Evolutionary conservation across 2,113 vertebrate genomes (phyloP), one percentile per base, ranked within the genome.

Genomic region (Ailurus styani): DNA sequence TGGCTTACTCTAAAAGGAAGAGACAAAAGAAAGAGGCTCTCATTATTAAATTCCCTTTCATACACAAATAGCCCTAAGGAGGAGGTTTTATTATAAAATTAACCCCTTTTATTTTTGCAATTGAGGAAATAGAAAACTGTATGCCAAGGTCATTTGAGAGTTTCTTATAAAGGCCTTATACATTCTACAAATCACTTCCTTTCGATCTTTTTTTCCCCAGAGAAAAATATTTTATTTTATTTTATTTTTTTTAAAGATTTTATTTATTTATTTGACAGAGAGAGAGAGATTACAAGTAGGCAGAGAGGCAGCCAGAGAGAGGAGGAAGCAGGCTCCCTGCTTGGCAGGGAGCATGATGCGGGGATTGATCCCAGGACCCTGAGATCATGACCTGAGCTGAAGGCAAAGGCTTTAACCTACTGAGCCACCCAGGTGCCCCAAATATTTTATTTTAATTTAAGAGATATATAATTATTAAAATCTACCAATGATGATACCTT

Each of bases 1-100:
- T 62, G 21, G 11, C 77, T 93, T 96, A 60, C 27, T 93, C 96
- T 96, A 78, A 97, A 78, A 88, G 50, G 94, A 97, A 98, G 87
- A 97, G 57, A 93, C 75, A 97, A 68, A 90, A 72, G 47, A 90
- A 82, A 84, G 18, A 45, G 0, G 3, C 18, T 34, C 18, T 73
- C 78, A 52, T 70, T 40, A 86, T 77, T 87, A 84, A 87, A 83
- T 23, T 37, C 66, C n/a, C 52, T 77, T 86, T 34, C 42, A 73
- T 79, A 82, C 87, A 96, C 75, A 45, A 34, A 75, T 34, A 62
- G 25, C 27, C 70, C 95, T 62, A 75, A 75, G 73, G 23, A 75
- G 13, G 60, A 2, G 7, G 4, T 57, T 27, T 57, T 55, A 75
- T 50, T 23, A 68, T 82, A 92, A 83, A 75, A 81, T 73, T 47